These are phyloP conservation scores for Laterallus jamaicensis DNA, from an alignment of 2,113 vertebrate species.

Conservation along the genomic window DNA sequence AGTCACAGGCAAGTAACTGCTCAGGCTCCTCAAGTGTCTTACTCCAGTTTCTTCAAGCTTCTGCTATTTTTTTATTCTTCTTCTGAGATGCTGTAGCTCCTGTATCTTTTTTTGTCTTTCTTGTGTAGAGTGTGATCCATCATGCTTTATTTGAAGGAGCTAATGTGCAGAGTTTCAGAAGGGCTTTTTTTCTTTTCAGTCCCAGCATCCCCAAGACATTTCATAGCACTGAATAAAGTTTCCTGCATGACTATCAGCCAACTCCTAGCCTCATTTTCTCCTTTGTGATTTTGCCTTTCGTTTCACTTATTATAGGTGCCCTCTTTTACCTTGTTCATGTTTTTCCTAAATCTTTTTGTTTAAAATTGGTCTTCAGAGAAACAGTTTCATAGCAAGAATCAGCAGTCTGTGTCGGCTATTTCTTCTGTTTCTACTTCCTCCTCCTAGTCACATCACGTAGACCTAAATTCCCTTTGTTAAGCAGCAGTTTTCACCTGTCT, in stretches of 20 bases:
- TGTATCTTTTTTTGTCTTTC: slow-evolving; percentile 18
- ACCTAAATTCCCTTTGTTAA: background rate
- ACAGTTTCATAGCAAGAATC: slow-evolving; percentile 14
- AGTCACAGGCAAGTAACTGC: background rate
- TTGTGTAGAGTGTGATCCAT: background rate
- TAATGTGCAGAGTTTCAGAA: background rate
- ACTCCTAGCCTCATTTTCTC: slow-evolving; percentile 19
- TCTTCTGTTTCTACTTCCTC: background rate
- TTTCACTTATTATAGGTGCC: slow-evolving; percentile 28
- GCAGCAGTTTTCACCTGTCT: background rate
- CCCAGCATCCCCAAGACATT: slow-evolving; percentile 10
- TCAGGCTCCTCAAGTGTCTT: too few relatives aligned
- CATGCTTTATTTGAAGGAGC: slow-evolving; percentile 10
- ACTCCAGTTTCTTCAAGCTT: background rate
- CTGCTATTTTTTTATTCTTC: background rate
- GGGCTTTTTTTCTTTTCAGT: slow-evolving; percentile 8
- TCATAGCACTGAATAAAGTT: background rate
- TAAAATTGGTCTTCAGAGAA: slow-evolving; percentile 18
- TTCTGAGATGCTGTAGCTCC: background rate
- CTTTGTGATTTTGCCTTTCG: slow-evolving; percentile 33
- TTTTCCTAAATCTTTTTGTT: background rate
- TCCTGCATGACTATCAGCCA: background rate
- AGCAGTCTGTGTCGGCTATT: slow-evolving; percentile 17
- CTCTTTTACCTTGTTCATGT: slow-evolving; percentile 29
- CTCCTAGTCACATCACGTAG: slow-evolving; percentile 8